Evolutionary conservation across 2,888 invertebrate species (phyloP), one percentile per base, ranked within the genome.

Genomic region (Subacronicta megacephala): DNA sequence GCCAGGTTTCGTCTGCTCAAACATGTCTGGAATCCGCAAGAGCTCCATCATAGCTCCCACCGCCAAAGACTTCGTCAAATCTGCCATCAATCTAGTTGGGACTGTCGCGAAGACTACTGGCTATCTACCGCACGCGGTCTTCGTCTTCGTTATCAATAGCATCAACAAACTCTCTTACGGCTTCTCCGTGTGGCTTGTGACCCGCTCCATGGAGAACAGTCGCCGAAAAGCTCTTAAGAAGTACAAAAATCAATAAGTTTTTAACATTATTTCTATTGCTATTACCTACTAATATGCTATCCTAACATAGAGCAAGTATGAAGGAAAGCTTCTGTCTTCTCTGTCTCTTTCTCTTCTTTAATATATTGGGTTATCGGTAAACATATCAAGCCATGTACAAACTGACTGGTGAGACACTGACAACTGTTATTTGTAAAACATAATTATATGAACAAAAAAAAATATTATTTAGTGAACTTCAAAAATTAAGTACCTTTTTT

Each of bases 1-100:
- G 55, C 99, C 99, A 0, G 98, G 98, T 1, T 98, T 97, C 75
- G 98, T 99, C 0, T 97, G 98, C 17, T 98, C 98, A 0, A 98
- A 98, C 82, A 98, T 98, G 97, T 96, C 97, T 9, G 97, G 97
- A 78, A 97, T 98, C 57, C 95, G 95, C n/a, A 94, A 95, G 35
- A 94, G 96, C 23, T 95, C 96, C 0, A 94, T 96, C 88, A 96
- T 98, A 91, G 96, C 97, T 0, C 98, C 98, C 0, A 95, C 96
- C 0, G 96, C 98, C 0, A 95, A 96, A 40, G 95, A 90, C 31
- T 98, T 96, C 84, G 98, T 97, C 29, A 93, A 94, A 53, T 95
- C 96, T 0, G 96, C 98, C 0, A 85, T 98, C 1, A 95, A 93
- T 53, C 95, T 97, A 1, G 94, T 97, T 7, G 98, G 98, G 1